A percentile compares a stretch with the other conserved stretches of the same genome.
These are phyloP conservation scores for Martes martes DNA, from an alignment of 2,113 vertebrate species.

Conservation along the genomic window DNA sequence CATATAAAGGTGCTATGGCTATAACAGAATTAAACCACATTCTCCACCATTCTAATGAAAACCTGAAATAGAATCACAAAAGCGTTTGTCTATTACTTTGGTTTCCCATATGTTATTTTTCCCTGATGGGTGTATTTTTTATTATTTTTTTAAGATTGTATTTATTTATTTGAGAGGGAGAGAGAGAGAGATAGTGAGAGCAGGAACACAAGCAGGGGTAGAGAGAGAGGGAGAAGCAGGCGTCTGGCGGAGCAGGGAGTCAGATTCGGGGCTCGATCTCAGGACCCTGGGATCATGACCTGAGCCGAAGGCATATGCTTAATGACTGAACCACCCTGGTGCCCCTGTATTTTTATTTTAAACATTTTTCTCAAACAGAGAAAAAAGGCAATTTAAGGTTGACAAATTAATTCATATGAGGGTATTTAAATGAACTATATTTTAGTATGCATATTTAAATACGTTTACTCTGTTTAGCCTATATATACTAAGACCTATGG, in stretches of 20 bases:
- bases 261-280: too few species aligned
- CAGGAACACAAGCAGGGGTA: too few species aligned
- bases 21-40: neutral
- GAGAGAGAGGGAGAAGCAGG: too few species aligned
- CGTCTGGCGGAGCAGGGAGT: too few species aligned
- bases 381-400: neutral
- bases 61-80: constrained; percentile 46
- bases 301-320: too few species aligned
- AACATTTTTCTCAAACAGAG: neutral
- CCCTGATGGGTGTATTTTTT: neutral
- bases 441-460: neutral
- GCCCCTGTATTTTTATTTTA: neutral
- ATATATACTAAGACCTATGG: neutral
- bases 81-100: neutral
- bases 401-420: neutral
- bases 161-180: too few species aligned
- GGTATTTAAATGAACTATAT: neutral
- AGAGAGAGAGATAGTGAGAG: too few species aligned
- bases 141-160: too few species aligned
- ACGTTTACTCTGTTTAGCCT: neutral
- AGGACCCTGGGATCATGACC: too few species aligned
- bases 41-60: constrained; percentile 20
- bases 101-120: neutral
- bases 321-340: too few species aligned
- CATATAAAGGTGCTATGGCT: constrained; percentile 61